phyloP scores from a whole-genome alignment of 2,113 vertebrate species.

The Cavia porcellus region DNA sequence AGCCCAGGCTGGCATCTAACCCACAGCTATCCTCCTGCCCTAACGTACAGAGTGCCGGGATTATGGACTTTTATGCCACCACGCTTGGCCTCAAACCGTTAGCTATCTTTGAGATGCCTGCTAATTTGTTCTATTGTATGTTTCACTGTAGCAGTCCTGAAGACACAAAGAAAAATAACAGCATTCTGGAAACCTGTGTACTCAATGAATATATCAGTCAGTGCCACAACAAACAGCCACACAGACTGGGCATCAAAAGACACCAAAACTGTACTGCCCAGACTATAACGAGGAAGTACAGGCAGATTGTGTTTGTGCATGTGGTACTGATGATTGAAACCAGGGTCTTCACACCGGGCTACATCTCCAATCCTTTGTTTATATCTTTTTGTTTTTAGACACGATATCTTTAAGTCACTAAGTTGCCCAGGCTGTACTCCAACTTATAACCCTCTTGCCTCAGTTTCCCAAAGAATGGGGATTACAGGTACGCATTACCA shows the following conservation, averaged over 20 bases:
- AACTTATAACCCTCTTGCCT: background rate
- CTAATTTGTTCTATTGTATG: background rate
- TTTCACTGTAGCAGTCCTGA: background rate
- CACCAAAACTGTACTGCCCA: background rate
- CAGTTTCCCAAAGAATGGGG: background rate
- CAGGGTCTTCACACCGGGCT: background rate
- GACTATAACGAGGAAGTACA: background rate
- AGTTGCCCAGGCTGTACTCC: background rate
- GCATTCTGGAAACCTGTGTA: background rate
- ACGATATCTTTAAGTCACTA: background rate
- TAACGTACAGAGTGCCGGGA: background rate
- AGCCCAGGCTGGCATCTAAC: background rate
- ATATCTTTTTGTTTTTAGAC: background rate
- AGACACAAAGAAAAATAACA: background rate
- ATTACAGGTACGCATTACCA: background rate
- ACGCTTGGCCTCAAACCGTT: background rate
- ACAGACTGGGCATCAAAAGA: background rate
- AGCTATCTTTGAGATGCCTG: constrained; percentile 40
- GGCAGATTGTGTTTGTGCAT: background rate
- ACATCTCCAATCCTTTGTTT: background rate
- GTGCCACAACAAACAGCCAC: background rate
- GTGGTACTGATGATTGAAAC: background rate
- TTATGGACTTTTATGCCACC: background rate
- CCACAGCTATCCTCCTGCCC: background rate
- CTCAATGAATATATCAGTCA: background rate